These are phyloP conservation scores for Stegophylla sp. DNA, from an alignment of 2,888 invertebrate genomes.

Conservation along the genomic window DNA sequence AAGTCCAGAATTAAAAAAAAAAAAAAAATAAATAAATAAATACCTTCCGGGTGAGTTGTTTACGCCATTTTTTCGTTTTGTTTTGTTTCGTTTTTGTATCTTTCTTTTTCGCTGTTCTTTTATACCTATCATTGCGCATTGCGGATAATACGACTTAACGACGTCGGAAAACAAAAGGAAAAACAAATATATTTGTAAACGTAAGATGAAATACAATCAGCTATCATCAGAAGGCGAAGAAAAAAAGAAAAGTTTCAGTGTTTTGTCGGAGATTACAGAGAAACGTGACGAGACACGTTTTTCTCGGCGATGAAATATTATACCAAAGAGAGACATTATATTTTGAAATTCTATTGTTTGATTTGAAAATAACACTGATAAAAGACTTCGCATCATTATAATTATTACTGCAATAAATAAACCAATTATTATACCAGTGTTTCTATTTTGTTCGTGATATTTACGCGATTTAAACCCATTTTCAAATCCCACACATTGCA, in stretches of 20 bases:
- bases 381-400: not conserved
- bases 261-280: constrained; percentile 11
- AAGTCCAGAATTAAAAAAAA: constrained; percentile 1
- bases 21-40: too few relatives aligned
- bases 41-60: not conserved
- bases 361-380: not conserved
- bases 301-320: not conserved
- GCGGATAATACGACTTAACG: constrained; percentile 21
- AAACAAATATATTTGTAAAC: constrained; percentile 9
- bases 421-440: not conserved
- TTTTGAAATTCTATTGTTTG: not conserved
- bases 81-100: not conserved
- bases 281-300: constrained; percentile 30
- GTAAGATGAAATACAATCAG: not conserved
- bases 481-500: not conserved
- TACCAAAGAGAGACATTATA: not conserved
- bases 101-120: not conserved
- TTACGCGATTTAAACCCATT: not conserved
- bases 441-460: not conserved
- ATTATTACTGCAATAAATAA: not conserved
- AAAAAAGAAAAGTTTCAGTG: not conserved
- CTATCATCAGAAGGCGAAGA: not conserved
- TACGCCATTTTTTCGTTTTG: not conserved
- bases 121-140: constrained; percentile 14
- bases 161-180: not conserved